Evolutionary conservation across 2,113 vertebrate genomes (phyloP).

Genomic region (Gymnarchus niloticus): DNA sequence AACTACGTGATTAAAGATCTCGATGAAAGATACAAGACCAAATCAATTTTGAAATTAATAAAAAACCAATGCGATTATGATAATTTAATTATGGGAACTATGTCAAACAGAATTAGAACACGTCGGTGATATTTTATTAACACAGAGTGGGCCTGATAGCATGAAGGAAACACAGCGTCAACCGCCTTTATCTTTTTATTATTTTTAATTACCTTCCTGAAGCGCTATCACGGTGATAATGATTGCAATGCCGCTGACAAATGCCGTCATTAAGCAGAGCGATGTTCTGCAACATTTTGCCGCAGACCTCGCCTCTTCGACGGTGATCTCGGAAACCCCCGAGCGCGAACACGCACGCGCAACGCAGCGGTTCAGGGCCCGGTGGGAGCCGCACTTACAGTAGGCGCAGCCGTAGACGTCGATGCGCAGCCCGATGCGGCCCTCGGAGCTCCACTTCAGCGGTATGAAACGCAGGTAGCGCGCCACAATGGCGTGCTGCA

Average conservation of each 20-base stretch:
- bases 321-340: background rate
- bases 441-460: constrained; percentile 75
- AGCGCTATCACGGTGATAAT: background rate
- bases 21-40: background rate
- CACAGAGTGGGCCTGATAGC: background rate
- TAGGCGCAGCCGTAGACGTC: constrained; percentile 89
- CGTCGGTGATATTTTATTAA: background rate
- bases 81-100: background rate
- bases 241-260: background rate
- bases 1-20: background rate
- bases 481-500: constrained; percentile 74
- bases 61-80: constrained; percentile 12
- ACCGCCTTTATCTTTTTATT: constrained; percentile 10
- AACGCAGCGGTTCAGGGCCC: background rate
- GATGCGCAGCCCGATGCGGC: constrained; percentile 78
- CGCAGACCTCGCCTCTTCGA: background rate
- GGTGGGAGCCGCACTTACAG: constrained; percentile 68
- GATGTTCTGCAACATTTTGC: background rate
- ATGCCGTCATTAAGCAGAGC: background rate
- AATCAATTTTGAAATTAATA: constrained; percentile 12
- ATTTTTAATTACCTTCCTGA: constrained; percentile 5
- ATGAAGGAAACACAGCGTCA: background rate
- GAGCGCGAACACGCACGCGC: background rate
- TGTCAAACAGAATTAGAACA: background rate
- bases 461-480: constrained; percentile 85